Conservation (phyloP, 1,140 invertebrate genomes). For the Akabosia matsudoensis region DNA sequence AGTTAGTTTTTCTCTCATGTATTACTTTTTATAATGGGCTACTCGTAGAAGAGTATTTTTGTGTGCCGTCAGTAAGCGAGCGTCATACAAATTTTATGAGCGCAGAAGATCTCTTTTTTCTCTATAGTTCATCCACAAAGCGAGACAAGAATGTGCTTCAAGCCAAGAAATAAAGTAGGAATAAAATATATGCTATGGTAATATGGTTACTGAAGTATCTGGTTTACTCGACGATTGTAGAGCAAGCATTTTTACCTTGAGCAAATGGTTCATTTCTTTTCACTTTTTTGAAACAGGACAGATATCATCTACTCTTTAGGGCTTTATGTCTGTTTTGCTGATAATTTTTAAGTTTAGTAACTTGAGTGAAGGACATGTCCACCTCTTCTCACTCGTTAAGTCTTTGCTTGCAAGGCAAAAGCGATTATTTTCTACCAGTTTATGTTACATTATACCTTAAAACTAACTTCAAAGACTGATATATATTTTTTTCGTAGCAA, state of each 20-base stretch:
- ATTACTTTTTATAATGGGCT: background rate
- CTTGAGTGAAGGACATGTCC: background rate
- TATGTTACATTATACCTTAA: too few species aligned
- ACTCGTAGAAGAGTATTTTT: conserved; percentile 8
- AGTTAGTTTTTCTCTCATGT: background rate
- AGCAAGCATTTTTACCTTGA: too few species aligned
- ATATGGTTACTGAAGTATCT: too few species aligned
- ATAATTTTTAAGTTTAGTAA: background rate
- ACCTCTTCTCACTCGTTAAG: background rate
- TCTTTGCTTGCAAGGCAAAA: background rate
- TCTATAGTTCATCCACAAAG: background rate
- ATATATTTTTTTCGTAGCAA: too few species aligned
- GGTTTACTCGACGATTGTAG: too few species aligned
- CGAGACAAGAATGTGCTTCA: too few species aligned
- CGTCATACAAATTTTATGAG: conserved; percentile 24
- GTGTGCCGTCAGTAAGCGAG: conserved; percentile 2
- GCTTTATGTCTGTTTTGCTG: background rate
- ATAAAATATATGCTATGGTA: conserved; percentile 1
- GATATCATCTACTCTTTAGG: background rate
- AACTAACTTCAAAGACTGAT: too few species aligned
- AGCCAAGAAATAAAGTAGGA: conserved; percentile 2
- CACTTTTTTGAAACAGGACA: background rate
- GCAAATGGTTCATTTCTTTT: background rate
- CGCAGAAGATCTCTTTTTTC: background rate
- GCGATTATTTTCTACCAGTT: conserved; percentile 11